Conservation (phyloP, 1,140 invertebrate genomes). For the Anthonomus grandis region DNA sequence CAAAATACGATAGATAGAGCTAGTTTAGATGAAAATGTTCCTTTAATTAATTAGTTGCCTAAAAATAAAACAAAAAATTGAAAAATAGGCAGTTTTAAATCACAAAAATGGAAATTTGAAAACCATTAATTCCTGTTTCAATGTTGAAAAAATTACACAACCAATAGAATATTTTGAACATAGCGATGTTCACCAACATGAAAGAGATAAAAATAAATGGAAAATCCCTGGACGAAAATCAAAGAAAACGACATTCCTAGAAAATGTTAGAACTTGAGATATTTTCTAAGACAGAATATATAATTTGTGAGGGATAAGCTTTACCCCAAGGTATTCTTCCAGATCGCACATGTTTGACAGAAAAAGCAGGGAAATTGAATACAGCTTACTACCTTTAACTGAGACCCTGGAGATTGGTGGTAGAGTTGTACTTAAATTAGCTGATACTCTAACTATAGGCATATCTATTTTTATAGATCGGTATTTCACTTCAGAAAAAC, state of each 20-base stretch:
- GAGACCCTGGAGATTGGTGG: neutral
- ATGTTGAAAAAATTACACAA: neutral
- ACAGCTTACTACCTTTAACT: neutral
- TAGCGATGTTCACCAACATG: neutral
- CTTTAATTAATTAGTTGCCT: neutral
- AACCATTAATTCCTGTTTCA: no score
- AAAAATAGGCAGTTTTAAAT: neutral
- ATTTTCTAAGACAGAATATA: no score
- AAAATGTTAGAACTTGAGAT: neutral
- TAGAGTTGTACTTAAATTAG: neutral
- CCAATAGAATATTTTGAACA: neutral
- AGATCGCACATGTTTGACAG: neutral
- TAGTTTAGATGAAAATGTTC: neutral
- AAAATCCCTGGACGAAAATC: neutral
- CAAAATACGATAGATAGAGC: no score
- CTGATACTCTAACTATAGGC: neutral
- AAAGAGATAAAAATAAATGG: neutral
- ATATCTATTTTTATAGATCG: neutral
- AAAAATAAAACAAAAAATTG: neutral
- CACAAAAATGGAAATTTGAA: no score
- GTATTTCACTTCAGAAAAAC: neutral
- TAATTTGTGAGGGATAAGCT: neutral
- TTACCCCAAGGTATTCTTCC: neutral
- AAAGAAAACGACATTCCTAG: neutral
- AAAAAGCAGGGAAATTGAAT: neutral